These are phyloP conservation scores for Callionymus lyra DNA, from an alignment of 2,113 vertebrate genomes.

Conservation along the genomic window DNA sequence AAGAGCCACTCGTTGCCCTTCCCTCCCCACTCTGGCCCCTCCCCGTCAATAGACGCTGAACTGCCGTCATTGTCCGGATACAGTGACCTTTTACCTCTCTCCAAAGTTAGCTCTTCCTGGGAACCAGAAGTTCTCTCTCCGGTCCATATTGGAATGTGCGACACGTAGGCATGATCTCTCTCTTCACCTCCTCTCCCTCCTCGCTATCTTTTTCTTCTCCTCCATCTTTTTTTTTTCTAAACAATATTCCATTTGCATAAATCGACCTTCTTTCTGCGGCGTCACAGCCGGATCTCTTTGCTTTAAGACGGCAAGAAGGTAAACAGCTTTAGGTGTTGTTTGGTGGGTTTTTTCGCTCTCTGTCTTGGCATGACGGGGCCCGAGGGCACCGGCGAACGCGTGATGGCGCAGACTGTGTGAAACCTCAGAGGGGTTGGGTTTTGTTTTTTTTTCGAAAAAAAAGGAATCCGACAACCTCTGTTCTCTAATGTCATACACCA, in stretches of 20 bases:
- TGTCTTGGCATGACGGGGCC: constrained; percentile 57
- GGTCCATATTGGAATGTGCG: constrained; percentile 63
- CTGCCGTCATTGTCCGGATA: constrained; percentile 74
- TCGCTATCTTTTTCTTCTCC: constrained; percentile 40
- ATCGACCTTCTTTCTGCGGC: constrained; percentile 48
- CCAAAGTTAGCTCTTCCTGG: constrained; percentile 63
- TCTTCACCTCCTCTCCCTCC: constrained; percentile 28
- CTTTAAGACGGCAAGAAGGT: constrained; percentile 53
- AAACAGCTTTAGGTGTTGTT: constrained; percentile 56
- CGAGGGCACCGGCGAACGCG: constrained; percentile 50
- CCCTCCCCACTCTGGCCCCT: constrained; percentile 74
- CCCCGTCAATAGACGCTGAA: constrained; percentile 73
- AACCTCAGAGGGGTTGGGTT: constrained; percentile 50
- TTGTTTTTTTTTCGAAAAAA: too few relatives aligned
- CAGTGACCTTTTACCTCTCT: constrained; percentile 68
- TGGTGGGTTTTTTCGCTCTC: constrained; percentile 51
- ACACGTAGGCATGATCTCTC: constrained; percentile 55
- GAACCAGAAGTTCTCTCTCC: constrained; percentile 60
- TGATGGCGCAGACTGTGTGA: constrained; percentile 47
- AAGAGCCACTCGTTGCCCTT: constrained; percentile 68
- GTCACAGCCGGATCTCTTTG: constrained; percentile 60
- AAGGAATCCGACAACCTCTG: constrained; percentile 52
- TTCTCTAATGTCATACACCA: constrained; percentile 56
- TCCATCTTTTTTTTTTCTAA: constrained; percentile 43
- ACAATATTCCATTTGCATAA: constrained; percentile 67